Percentiles rank a stretch among this genome's conserved stretches.
phyloP scores from a whole-genome alignment of 2,797 vertebrate genomes.

The Brachyrhaphis roseni region DNA sequence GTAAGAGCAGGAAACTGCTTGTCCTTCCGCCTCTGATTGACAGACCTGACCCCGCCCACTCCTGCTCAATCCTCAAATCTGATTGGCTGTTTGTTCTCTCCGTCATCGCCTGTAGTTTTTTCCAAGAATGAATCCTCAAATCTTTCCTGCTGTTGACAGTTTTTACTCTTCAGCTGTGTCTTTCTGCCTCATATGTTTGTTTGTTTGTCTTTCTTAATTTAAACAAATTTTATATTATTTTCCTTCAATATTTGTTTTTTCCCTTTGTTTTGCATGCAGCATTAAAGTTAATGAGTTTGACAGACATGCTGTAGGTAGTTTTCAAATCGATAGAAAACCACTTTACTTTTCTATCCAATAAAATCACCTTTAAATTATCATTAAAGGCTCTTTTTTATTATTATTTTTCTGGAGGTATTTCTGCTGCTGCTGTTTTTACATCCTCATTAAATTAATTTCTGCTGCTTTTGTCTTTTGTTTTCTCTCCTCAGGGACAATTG shows the following conservation, averaged over 20 bases:
- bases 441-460: not conserved
- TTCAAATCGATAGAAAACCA: conserved; percentile 45
- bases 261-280: conserved; percentile 59
- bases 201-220: not conserved
- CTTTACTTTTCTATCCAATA: conserved; percentile 30
- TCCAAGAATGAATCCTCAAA: conserved; percentile 40
- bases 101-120: conserved; percentile 49
- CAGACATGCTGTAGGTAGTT: conserved; percentile 23
- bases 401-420: not conserved
- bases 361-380: conserved; percentile 5
- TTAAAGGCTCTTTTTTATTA: not conserved
- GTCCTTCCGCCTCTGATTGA: conserved; percentile 53
- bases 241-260: conserved; percentile 6
- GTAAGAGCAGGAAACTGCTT: conserved; percentile 77
- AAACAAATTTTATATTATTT: not conserved
- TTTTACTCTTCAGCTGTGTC: conserved; percentile 13
- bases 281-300: conserved; percentile 38
- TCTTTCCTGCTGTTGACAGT: conserved; percentile 48
- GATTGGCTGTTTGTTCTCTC: conserved; percentile 63
- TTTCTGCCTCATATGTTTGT: not conserved
- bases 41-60: conserved; percentile 56
- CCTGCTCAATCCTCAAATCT: conserved; percentile 57
- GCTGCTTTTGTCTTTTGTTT: conserved; percentile 20
- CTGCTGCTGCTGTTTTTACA: not conserved
- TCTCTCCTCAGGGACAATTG: conserved; percentile 77